Evolutionary conservation across 2,888 invertebrate species (phyloP).

Genomic region (Melolontha melolontha): DNA sequence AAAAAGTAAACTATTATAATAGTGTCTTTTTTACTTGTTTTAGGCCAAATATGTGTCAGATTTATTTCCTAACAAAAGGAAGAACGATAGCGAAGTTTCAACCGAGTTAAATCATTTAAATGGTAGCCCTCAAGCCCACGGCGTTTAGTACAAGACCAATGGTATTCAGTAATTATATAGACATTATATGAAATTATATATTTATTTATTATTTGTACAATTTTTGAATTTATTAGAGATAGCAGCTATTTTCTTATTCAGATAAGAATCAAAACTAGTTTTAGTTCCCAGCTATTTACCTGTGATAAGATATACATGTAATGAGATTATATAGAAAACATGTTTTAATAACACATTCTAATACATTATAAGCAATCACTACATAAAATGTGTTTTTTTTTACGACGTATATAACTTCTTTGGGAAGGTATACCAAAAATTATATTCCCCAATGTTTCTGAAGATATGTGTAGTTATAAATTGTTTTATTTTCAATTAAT

Average conservation of each 20-base stretch:
- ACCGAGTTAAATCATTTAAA: constrained; percentile 42
- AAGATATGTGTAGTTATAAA: too few species aligned
- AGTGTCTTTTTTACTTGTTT: constrained; percentile 6
- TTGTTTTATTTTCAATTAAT: too few species aligned
- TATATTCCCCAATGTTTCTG: too few species aligned
- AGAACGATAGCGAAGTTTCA: constrained; percentile 15
- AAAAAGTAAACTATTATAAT: too few species aligned
- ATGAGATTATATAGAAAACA: too few species aligned
- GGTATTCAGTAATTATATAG: background rate
- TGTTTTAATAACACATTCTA: too few species aligned
- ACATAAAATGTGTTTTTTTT: too few species aligned
- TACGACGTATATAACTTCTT: too few species aligned
- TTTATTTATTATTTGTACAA: constrained; percentile 10
- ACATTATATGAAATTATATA: background rate
- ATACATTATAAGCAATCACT: too few species aligned
- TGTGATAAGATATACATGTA: constrained; percentile 15
- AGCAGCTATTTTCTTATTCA: constrained; percentile 10
- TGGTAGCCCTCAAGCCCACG: constrained; percentile 36
- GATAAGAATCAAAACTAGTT: constrained; percentile 21
- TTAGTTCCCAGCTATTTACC: constrained; percentile 16
- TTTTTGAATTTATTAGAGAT: background rate
- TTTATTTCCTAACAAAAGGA: constrained; percentile 27
- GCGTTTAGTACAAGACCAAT: constrained; percentile 31
- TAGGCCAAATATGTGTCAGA: constrained; percentile 41
- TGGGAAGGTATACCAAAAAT: too few species aligned